Conservation (phyloP, 2,113 vertebrate species). For the Theristicus caerulescens region DNA sequence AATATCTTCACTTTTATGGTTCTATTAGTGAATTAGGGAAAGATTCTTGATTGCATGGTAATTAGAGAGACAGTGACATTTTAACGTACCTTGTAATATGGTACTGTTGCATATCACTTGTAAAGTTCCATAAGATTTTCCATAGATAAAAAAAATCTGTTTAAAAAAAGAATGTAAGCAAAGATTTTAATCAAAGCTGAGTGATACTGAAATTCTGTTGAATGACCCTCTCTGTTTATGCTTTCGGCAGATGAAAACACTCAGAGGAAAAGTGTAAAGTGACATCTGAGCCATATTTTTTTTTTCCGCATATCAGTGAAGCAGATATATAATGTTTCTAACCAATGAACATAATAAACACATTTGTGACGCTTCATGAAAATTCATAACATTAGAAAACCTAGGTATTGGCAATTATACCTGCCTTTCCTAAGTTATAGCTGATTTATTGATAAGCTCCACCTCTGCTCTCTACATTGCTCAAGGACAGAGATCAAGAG, state of each 20-base stretch:
- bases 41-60: neutral
- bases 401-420: neutral
- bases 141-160: neutral
- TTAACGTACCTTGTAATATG: neutral
- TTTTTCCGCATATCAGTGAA: neutral
- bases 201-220: neutral
- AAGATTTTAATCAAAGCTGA: conserved; percentile 39
- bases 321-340: neutral
- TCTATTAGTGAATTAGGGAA: neutral
- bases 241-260: conserved; percentile 15
- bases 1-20: neutral
- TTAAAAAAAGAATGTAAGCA: neutral
- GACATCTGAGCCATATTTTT: neutral
- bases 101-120: neutral
- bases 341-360: neutral
- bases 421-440: neutral
- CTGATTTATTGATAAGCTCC: neutral
- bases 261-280: neutral
- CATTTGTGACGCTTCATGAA: neutral
- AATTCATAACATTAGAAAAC: neutral
- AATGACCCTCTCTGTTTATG: conserved; percentile 11
- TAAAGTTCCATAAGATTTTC: neutral
- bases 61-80: neutral
- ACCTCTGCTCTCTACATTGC: neutral
- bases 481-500: neutral